Evolutionary conservation across 1,140 invertebrate species (phyloP), one percentile per base, ranked within the genome.

Genomic region (Zaprionus nigranus): DNA sequence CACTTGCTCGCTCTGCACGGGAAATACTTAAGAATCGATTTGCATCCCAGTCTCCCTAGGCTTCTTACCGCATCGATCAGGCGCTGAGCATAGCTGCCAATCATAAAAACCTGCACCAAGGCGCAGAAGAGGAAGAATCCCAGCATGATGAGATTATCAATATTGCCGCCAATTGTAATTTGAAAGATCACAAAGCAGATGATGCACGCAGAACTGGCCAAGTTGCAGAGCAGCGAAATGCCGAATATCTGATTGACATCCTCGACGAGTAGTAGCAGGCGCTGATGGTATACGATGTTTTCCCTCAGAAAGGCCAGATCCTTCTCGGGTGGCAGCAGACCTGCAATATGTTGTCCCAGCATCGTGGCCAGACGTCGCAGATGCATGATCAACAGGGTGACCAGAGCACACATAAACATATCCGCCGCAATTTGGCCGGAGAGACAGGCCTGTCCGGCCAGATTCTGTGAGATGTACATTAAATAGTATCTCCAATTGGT

Each of bases 131-230:
- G 77, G 26, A 91, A 91, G 2, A 91, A 65, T 0, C 75, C 38
- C 7, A 91, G 65, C 88, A 91, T 91, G 0, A 91, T 71, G 15
- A 91, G 60, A 36, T 57, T 86, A 26, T 86, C 82, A 1, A 85
- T 70, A 6, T 76, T 61, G 6, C 78, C 81, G 17, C 90, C 90
- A 24, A 91, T 78, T 26, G 90, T 91, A 49, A 91, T 78, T 40
- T 91, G 90, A 64, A 91, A 91, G 2, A 90, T 90, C 34, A 90
- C 67, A 36, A 91, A 90, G 51, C 90, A 91, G 40, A 91, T 91
- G 12, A 87, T 80, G 17, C 86, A 84, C 9, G 85, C 75, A 0
- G 82, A 83, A 38, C 90, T 86, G 13, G 69, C 70, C 24, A 91
- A 91, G 28, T 91, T 91, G 30, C 64, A 70, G 15, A 91, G 66